Conservation (phyloP, 2,113 vertebrate species). For the Prinia subflava region DNA sequence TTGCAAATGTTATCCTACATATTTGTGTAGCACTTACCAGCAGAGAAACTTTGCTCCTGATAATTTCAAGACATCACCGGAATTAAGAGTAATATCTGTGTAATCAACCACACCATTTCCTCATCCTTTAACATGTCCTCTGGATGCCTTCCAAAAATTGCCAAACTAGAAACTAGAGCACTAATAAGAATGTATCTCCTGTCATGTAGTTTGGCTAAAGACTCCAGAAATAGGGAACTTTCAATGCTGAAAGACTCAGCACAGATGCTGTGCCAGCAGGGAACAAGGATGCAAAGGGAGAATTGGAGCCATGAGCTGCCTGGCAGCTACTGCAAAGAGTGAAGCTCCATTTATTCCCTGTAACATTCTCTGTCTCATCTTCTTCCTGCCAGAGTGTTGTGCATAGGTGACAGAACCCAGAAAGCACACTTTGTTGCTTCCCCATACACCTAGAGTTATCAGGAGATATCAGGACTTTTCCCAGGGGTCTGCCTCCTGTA, state of each 20-base stretch:
- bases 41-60: not conserved
- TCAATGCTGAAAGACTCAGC: not conserved
- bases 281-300: slow-evolving; percentile 2
- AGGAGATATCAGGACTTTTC: not conserved
- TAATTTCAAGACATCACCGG: not conserved
- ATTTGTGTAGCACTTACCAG: not conserved
- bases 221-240: not conserved
- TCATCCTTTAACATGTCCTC: not conserved
- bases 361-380: not conserved
- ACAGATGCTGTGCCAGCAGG: slow-evolving; percentile 4
- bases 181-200: slow-evolving; percentile 30
- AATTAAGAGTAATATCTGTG: not conserved
- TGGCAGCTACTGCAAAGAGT: not conserved
- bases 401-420: not conserved
- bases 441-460: not conserved
- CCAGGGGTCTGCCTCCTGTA: not conserved
- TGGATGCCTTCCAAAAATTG: not conserved
- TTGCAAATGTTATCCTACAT: not conserved
- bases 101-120: not conserved
- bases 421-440: not conserved
- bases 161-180: not conserved
- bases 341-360: not conserved
- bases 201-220: not conserved
- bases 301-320: slow-evolving; percentile 6
- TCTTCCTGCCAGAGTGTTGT: not conserved